Base-by-base conservation (phyloP, 2,888 invertebrate genomes). In the Stenolophus ochropezus region DNA sequence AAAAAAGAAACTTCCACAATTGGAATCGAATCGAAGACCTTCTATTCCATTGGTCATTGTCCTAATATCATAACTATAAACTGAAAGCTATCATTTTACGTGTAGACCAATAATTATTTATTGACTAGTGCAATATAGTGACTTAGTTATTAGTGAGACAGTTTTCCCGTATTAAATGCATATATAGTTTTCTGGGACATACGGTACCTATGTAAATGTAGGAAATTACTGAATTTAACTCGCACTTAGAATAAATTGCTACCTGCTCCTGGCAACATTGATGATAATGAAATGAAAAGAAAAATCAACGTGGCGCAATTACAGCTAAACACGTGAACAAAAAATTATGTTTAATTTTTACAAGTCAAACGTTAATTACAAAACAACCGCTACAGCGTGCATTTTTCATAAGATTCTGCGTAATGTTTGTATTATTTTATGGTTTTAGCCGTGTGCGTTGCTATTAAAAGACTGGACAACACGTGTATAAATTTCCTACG, bases 401-500 rank as follows among this genome's bases (percentile, higher is more conserved):
- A 25, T 61, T 23, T 61, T 61, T 61, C 14, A 61, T 61, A 25
- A 14, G 61, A n/a, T 23, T 8, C 8, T n/a, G 23, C 4, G 23
- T 61, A 25, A 4, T 61, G 25, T 61, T 61, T 61, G 23, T 61
- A 61, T 25, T 61, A 11, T 61, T 25, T 23, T 61, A n/a, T n/a
- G 23, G 18, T 5, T 6, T 18, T 18, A 20, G 0, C 56, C 6
- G 6, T 21, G 21, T 11, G 56, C 1, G 56, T 11, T 56, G 47
- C 73, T 8, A 20, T 49, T 23, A 47, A 18, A 42, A 18, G 23
- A 47, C 47, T 73, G 73, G 42, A 42, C 21, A 73, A 27, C 49
- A 11, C 21, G 33, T 49, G 47, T 73, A 47, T 21, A 47, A 49
- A 73, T 49, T 47, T 73, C 47, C 20, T 47, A 5, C 73, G 73